phyloP scores from a whole-genome alignment of 2,888 invertebrate genomes.

The Polietes domitor region DNA sequence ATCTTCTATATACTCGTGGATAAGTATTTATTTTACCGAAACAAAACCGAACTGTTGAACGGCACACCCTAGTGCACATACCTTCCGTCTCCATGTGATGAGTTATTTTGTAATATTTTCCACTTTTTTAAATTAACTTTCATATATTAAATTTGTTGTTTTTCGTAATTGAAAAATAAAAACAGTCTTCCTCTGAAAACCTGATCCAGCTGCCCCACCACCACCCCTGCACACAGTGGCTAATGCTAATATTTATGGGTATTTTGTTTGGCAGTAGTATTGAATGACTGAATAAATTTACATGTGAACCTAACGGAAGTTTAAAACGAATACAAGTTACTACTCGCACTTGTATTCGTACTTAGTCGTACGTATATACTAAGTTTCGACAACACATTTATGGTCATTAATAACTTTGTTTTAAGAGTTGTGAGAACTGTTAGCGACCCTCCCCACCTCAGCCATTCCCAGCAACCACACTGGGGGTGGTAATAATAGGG shows the following conservation, averaged over 20 bases:
- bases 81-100: no score
- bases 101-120: no score
- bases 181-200: no score
- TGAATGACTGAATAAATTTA: not conserved
- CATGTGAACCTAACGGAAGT: conserved; percentile 7
- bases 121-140: no score
- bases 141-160: no score
- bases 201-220: no score
- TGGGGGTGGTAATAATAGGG: not conserved
- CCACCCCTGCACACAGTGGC: not conserved
- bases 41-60: no score
- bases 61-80: no score
- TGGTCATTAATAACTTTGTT: conserved; percentile 4
- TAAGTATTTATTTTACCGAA: no score
- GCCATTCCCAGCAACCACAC: no score
- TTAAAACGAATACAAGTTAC: not conserved
- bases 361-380: not conserved
- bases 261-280: not conserved
- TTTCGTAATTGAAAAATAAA: no score
- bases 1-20: no score
- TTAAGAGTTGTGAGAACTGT: not conserved
- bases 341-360: not conserved
- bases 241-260: not conserved
- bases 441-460: not conserved
- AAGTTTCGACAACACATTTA: not conserved